Evolutionary conservation across 2,888 invertebrate genomes (phyloP), one percentile per base, ranked within the genome.

Genomic region (Blera fallax): DNA sequence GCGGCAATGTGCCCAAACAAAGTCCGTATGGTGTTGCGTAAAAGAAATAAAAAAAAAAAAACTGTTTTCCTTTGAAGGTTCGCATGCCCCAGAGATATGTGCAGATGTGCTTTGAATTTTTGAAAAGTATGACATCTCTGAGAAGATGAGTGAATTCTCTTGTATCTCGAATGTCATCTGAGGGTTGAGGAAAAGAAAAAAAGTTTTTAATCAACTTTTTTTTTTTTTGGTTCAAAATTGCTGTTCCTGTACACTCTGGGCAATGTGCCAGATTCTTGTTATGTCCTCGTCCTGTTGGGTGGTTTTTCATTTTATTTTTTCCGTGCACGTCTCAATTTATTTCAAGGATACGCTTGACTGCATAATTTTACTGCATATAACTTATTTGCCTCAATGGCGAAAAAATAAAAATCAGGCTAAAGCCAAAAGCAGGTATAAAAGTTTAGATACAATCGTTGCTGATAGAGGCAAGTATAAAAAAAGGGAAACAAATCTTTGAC

Each of bases 291-390:
- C n/a, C 45, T 32, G 11, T 7, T 29, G 8, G 4, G 3, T 65
- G 8, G 18, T 18, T 48, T 32, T 29, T 50, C 8, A 29, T 58
- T 37, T 29, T 40, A 40, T 62, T 62, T 40, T 50, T 62, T 29
- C 21, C 11, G 11, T 62, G 43, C 16, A 32, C 18, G 45, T 48
- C 24, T 45, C 27, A 16, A 64, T 32, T 48, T 27, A 37, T 54
- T 27, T 52, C 67, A 70, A 70, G 43, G 69, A 56, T 69, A 69
- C 56, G 16, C 29, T 70, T 45, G 69, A 45, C 70, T 70, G 70
- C 56, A 56, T 56, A 45, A 70, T 70, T 70, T 21, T 32, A 21
- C 70, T 70, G 70, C 70, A 69, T 54, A 50, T 54, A 54, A 52
- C 14, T 37, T 52, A 34, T 65, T 40, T 50, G 11, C 32, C 29